Conservation (phyloP, 2,797 vertebrate genomes). For the Enteromius mattozi region DNA sequence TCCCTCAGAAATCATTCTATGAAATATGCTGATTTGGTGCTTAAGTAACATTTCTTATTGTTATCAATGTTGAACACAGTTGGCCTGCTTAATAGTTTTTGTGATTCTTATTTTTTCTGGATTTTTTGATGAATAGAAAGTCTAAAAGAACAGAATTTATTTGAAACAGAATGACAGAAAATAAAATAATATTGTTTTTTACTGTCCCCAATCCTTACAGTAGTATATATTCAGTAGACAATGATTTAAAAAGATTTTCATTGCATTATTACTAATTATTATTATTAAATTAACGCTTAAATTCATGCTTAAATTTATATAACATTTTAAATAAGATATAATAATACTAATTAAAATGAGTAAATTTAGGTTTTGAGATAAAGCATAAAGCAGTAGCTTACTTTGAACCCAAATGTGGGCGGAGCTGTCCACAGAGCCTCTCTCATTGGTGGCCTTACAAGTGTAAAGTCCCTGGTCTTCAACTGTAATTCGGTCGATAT, state of each 20-base stretch:
- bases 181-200: neutral
- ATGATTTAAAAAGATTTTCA: no score
- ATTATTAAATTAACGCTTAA: neutral
- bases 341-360: neutral
- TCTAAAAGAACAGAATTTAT: neutral
- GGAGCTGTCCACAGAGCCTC: constrained; percentile 85
- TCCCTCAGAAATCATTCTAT: neutral
- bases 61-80: neutral
- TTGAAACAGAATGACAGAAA: neutral
- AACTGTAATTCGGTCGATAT: constrained; percentile 89
- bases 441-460: constrained; percentile 88
- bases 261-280: neutral
- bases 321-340: neutral
- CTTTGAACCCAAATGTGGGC: constrained; percentile 89
- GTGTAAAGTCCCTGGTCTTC: constrained; percentile 92
- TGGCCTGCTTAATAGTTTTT: neutral
- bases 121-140: neutral
- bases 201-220: neutral
- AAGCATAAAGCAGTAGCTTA: constrained; percentile 66
- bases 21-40: neutral
- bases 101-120: neutral
- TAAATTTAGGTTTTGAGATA: neutral
- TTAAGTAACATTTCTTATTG: neutral
- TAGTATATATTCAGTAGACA: neutral
- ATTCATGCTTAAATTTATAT: no score